Evolutionary conservation across 1,140 invertebrate genomes (phyloP).

Genomic region (Leptopilina boulardi): DNA sequence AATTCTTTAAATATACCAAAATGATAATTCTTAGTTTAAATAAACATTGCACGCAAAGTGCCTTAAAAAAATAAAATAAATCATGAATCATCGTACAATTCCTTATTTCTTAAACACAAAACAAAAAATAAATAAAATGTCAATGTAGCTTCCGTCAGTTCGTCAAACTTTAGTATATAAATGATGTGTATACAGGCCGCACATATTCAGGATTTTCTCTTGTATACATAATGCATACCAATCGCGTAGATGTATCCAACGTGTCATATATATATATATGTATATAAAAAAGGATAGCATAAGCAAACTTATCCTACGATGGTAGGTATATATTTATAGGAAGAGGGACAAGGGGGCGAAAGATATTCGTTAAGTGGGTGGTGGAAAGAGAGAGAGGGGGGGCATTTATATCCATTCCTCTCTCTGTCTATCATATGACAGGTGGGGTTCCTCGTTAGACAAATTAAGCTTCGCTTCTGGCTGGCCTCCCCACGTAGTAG

Average conservation of each 20-base stretch:
- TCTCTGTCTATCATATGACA: conserved; percentile 41
- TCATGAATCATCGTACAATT: too few relatives aligned
- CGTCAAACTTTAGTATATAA: background rate
- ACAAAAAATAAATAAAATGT: too few relatives aligned
- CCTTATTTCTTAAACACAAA: too few relatives aligned
- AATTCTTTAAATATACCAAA: too few relatives aligned
- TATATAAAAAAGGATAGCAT: too few relatives aligned
- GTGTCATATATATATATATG: too few relatives aligned
- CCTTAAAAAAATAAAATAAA: too few relatives aligned
- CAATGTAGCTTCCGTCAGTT: background rate
- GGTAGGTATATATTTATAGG: background rate
- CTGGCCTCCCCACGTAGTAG: conserved; percentile 46
- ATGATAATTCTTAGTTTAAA: too few relatives aligned
- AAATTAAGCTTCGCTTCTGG: conserved; percentile 55
- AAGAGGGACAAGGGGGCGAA: background rate
- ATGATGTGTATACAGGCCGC: background rate
- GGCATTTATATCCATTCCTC: conserved; percentile 41
- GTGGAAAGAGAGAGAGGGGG: background rate
- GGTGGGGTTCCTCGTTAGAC: conserved; percentile 54
- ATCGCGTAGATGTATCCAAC: conserved; percentile 21
- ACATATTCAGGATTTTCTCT: background rate
- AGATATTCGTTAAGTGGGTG: background rate
- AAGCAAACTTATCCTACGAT: conserved; percentile 23
- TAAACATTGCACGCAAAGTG: too few relatives aligned
- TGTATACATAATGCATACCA: conserved; percentile 23